Evolutionary conservation across 2,797 vertebrate genomes (phyloP).

Genomic region (Mus caroli): DNA sequence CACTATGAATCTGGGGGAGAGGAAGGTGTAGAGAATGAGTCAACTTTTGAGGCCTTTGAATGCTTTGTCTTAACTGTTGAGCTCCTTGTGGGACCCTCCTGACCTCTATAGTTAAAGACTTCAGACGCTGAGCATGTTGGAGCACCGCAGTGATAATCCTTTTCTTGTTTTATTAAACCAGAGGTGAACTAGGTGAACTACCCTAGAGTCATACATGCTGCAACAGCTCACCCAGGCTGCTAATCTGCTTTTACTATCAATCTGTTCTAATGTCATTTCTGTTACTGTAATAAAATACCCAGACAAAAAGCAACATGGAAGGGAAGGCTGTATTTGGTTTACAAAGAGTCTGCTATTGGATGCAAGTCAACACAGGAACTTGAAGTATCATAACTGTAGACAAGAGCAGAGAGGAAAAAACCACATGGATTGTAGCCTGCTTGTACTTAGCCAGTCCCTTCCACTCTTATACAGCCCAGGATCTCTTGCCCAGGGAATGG

Average conservation of each 20-base stretch:
- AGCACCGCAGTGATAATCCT: not conserved
- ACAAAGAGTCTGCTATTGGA: not conserved
- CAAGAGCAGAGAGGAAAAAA: not conserved
- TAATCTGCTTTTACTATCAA: not conserved
- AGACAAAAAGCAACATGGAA: not conserved
- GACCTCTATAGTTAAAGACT: not conserved
- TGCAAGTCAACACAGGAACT: not conserved
- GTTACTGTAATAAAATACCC: not conserved
- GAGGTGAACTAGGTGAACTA: not conserved
- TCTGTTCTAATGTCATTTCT: not conserved
- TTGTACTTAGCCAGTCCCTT: not conserved
- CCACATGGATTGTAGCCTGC: not conserved
- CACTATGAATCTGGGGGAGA: not conserved
- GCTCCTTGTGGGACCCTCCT: not conserved
- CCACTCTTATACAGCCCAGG: not conserved
- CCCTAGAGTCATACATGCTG: not conserved
- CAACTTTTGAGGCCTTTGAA: slow-evolving; percentile 32
- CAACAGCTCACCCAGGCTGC: not conserved
- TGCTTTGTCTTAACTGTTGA: not conserved
- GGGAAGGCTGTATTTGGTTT: not conserved
- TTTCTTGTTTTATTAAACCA: not conserved
- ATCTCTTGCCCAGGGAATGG: not conserved
- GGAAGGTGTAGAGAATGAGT: not conserved
- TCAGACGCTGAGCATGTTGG: not conserved
- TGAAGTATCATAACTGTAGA: not conserved